phyloP scores from a whole-genome alignment of 2,888 invertebrate species.

The Eilema depressum region DNA sequence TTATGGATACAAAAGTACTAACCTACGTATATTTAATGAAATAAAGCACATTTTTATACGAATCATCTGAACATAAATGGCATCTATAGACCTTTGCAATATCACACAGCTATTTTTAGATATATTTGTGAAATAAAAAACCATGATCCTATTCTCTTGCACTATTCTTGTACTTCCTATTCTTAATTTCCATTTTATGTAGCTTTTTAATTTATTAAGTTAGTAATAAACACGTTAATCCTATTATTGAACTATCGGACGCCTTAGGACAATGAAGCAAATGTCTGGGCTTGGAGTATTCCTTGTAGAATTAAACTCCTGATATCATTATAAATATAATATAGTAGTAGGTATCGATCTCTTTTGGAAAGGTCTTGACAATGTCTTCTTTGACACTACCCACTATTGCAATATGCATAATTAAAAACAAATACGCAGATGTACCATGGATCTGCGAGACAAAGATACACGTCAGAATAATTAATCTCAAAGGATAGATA shows the following conservation, averaged over 20 bases:
- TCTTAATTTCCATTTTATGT: conserved; percentile 59
- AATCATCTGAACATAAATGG: conserved; percentile 12
- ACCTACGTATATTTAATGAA: background rate
- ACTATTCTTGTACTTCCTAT: conserved; percentile 49
- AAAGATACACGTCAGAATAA: background rate
- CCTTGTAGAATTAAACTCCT: background rate
- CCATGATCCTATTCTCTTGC: background rate
- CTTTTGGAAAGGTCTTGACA: background rate
- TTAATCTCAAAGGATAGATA: background rate
- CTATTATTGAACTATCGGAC: conserved; percentile 27
- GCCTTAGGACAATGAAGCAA: conserved; percentile 23
- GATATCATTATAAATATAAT: background rate
- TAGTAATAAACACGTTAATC: conserved; percentile 27
- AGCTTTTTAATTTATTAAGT: conserved; percentile 56
- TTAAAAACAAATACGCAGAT: background rate
- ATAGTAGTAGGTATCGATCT: background rate
- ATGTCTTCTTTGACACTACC: background rate
- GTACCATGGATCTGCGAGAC: background rate
- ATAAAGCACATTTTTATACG: background rate
- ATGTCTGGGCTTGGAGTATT: conserved; percentile 14
- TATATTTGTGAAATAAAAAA: background rate
- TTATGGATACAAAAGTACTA: background rate
- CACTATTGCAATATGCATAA: background rate
- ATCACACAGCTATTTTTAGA: conserved; percentile 37
- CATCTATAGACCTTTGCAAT: conserved; percentile 21